Evolutionary conservation across 2,113 vertebrate genomes (phyloP).

Genomic region (Tichodroma muraria): DNA sequence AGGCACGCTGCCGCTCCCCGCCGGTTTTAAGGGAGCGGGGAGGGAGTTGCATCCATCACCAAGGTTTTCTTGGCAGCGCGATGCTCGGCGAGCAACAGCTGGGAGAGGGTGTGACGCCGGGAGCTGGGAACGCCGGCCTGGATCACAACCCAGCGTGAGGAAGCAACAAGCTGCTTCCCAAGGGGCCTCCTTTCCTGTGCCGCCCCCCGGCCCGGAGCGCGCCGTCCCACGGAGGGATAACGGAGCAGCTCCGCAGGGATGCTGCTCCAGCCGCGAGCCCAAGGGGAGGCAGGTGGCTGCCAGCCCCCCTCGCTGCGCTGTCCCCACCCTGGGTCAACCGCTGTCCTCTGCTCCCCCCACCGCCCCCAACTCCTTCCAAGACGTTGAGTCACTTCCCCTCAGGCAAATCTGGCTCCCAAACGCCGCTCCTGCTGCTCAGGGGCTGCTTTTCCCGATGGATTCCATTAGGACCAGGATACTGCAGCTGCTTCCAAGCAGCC

Average conservation of each 20-base stretch:
- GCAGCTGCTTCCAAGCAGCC: neutral
- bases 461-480: conserved; percentile 1
- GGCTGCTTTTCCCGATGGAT: neutral
- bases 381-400: conserved; percentile 51
- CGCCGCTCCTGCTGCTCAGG: neutral
- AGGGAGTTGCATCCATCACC: neutral
- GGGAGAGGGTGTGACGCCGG: conserved; percentile 50
- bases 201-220: neutral
- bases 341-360: neutral
- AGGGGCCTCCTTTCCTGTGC: conserved; percentile 30
- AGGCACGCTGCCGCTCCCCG: neutral
- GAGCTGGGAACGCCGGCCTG: conserved; percentile 36
- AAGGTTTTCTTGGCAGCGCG: neutral
- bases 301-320: neutral
- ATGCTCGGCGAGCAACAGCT: conserved; percentile 29
- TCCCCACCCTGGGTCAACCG: neutral
- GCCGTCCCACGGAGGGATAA: neutral
- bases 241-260: neutral
- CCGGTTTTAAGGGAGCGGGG: neutral
- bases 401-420: conserved; percentile 35
- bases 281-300: neutral
- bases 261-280: neutral
- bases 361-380: conserved; percentile 34
- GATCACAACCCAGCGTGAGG: neutral
- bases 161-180: neutral